A percentile compares a stretch with the other conserved stretches of the same genome.
These are phyloP conservation scores for Fragum sueziense DNA, from an alignment of 2,888 invertebrate species.

Conservation along the genomic window DNA sequence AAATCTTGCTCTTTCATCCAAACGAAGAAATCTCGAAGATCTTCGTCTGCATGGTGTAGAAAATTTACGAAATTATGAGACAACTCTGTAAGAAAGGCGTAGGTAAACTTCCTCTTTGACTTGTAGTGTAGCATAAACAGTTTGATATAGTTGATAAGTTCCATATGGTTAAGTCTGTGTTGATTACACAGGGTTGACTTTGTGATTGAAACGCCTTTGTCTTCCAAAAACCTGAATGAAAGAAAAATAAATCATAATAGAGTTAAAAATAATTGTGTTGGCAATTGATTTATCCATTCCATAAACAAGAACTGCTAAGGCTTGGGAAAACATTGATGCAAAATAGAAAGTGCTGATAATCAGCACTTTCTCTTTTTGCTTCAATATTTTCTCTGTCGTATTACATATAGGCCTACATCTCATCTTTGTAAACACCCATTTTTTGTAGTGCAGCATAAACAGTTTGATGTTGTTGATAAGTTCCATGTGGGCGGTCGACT, in stretches of 20 bases:
- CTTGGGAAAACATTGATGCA: no score
- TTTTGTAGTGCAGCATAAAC: constrained; percentile 86
- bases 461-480: constrained; percentile 86
- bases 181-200: constrained; percentile 20
- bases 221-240: constrained; percentile 27
- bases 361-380: no score
- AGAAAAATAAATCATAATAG: no score
- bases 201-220: constrained; percentile 17
- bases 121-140: constrained; percentile 85
- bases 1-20: constrained; percentile 78
- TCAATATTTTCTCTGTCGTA: no score
- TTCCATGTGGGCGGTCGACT: no score
- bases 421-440: no score
- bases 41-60: constrained; percentile 88
- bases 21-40: constrained; percentile 86
- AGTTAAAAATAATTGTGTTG: no score
- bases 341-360: no score
- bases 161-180: constrained; percentile 26
- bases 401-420: no score
- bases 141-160: constrained; percentile 86
- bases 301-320: no score
- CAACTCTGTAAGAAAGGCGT: constrained; percentile 92
- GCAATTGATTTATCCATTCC: no score
- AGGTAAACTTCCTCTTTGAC: constrained; percentile 88
- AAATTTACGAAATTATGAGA: constrained; percentile 93